Percentiles rank a stretch among this genome's conserved stretches.
Evolutionary conservation across 2,888 invertebrate genomes (phyloP).

Genomic region (Drosophila austrosaltans): DNA sequence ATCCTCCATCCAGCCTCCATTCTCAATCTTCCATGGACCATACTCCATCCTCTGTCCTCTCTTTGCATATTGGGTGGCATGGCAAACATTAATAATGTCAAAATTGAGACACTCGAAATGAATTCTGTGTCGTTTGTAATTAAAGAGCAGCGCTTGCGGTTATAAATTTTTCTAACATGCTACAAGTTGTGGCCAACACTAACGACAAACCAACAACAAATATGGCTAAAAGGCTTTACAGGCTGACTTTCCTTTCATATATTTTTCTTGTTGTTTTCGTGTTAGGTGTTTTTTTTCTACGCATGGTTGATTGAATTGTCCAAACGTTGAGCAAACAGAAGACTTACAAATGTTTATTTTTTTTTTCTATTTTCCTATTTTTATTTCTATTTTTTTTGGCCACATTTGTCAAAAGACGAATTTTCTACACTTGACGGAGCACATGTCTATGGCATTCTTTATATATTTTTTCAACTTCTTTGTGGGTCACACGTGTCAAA

Average conservation of each 20-base stretch:
- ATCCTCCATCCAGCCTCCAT: slow-evolving; percentile 33
- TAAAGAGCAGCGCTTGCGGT: slow-evolving; percentile 76
- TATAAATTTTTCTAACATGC: slow-evolving; percentile 73
- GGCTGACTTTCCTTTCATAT: slow-evolving; percentile 54
- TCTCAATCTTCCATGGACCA: slow-evolving; percentile 27
- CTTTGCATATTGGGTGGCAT: slow-evolving; percentile 79
- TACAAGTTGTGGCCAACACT: slow-evolving; percentile 15
- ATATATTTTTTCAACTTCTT: neutral
- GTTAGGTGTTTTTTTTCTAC: slow-evolving; percentile 45
- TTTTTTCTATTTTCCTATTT: slow-evolving; percentile 37
- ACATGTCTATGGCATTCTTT: slow-evolving; percentile 51
- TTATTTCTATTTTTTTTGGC: slow-evolving; percentile 19
- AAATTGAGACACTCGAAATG: slow-evolving; percentile 81
- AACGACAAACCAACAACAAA: slow-evolving; percentile 19
- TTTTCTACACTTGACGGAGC: slow-evolving; percentile 76
- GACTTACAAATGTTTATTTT: slow-evolving; percentile 66
- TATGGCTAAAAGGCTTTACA: slow-evolving; percentile 44
- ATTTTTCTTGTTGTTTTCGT: neutral
- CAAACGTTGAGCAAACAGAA: slow-evolving; percentile 54
- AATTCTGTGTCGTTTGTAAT: slow-evolving; percentile 81
- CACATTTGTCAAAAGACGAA: slow-evolving; percentile 77
- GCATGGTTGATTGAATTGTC: slow-evolving; percentile 72
- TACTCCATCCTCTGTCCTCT: slow-evolving; percentile 20
- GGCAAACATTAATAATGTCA: slow-evolving; percentile 81
- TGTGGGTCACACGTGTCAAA: slow-evolving; percentile 77